Percentiles rank a stretch among this genome's conserved stretches.
Evolutionary conservation across 2,888 invertebrate genomes (phyloP).

Genomic region (Monoplex corrugatus): DNA sequence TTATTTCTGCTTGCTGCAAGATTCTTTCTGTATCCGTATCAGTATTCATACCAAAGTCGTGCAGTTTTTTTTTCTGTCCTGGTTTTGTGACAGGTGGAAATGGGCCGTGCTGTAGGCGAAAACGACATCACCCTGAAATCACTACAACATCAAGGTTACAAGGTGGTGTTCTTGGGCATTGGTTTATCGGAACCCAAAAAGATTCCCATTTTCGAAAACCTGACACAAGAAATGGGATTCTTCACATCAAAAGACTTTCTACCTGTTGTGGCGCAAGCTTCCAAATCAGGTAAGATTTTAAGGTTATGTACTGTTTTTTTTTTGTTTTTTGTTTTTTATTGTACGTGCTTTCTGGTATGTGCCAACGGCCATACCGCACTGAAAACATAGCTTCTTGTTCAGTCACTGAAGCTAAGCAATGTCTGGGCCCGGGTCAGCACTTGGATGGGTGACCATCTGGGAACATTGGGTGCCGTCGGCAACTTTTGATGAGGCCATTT

Average conservation of each 20-base stretch:
- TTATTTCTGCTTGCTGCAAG: neutral
- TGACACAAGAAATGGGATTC: constrained; percentile 92
- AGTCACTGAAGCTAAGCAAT: no score
- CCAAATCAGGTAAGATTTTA: constrained; percentile 90
- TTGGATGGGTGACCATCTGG: no score
- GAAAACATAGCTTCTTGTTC: no score
- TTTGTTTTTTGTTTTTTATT: no score
- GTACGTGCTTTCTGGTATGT: neutral
- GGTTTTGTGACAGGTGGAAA: constrained; percentile 82
- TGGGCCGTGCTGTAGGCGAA: constrained; percentile 87
- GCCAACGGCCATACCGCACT: no score
- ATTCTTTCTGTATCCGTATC: neutral
- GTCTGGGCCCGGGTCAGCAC: no score
- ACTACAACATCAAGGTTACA: constrained; percentile 87
- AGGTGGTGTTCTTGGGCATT: constrained; percentile 88
- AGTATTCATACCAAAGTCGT: neutral
- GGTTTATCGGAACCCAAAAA: constrained; percentile 92
- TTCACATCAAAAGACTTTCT: constrained; percentile 97
- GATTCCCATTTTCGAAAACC: constrained; percentile 86
- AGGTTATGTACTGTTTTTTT: neutral
- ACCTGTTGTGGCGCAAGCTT: constrained; percentile 92
- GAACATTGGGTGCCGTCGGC: no score
- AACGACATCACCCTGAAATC: constrained; percentile 84
- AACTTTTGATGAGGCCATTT: no score
- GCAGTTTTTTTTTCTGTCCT: neutral